Evolutionary conservation across 1,140 invertebrate species (phyloP), one percentile per base, ranked within the genome.

Genomic region (Octopus bimaculoides): DNA sequence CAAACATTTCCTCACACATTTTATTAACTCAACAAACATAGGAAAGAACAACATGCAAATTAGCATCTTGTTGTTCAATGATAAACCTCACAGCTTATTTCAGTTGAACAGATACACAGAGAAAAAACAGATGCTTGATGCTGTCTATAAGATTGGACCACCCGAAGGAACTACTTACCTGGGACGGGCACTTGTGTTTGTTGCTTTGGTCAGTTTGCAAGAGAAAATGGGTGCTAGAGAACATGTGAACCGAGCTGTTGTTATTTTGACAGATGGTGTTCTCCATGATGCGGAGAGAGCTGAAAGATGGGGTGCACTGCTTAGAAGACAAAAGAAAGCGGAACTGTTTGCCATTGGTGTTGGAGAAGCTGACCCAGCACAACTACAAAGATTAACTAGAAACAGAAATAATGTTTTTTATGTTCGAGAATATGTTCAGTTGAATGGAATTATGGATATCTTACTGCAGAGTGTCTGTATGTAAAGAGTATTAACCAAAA

Each of bases 371-470:
- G 66, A 71, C 66, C 66, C 66, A n/a, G 66, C 66, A 52, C 20
- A 20, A 61, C 17, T 41, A 14, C 41, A 17, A n/a, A 20, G 26
- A 80, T 69, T 77, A 17, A 80, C 26, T 20, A n/a, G 54, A 17
- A 9, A 54, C 20, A 41, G 55, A 76, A 66, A n/a, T 26, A 69
- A 77, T 69, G 52, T 75, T 9, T 61, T 66, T n/a, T 77, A 41
- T 4, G 20, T 26, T 55, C 12, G 41, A 54, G 41, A 20, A 69
- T 80, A 61, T 26, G n/a, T 52, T n/a, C 8, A 78, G n/a, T 78
- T 54, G 5, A 71, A 73, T 7, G 14, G 56, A 41, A 69, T 71
- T 81, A 54, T 54, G 52, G 26, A 81, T 17, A 78, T 71, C 10
- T 10, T 71, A 55, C 14, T 61, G 12, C n/a, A 54, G 14, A 53